A percentile compares a stretch with the other conserved stretches of the same genome.
phyloP scores from a whole-genome alignment of 2,113 vertebrate species.

The Propithecus coquereli region DNA sequence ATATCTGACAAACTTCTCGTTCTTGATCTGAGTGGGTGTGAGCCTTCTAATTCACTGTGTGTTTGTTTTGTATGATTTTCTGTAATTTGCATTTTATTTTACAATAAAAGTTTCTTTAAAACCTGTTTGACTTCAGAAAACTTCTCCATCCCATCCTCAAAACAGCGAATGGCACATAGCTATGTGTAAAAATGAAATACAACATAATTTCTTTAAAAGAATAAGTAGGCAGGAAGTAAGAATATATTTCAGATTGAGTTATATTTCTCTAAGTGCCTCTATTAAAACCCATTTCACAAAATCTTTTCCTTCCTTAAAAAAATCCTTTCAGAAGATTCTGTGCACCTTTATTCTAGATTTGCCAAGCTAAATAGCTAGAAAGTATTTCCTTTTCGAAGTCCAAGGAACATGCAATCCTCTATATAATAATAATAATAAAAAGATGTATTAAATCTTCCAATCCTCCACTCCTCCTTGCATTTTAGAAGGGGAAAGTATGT shows the following conservation, averaged over 20 bases:
- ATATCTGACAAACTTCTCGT: neutral
- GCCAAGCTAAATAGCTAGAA: conserved; percentile 44
- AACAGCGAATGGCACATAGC: neutral
- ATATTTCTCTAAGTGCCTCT: conserved; percentile 43
- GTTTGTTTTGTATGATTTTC: neutral
- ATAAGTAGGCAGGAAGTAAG: conserved; percentile 18
- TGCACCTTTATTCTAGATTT: conserved; percentile 11
- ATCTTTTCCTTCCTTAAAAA: conserved; percentile 60
- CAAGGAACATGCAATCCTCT: conserved; percentile 9
- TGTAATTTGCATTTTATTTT: conserved; percentile 29
- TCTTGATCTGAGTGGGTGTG: neutral
- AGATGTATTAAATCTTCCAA: neutral
- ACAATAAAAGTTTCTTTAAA: neutral
- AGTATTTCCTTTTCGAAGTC: conserved; percentile 20
- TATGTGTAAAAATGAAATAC: neutral
- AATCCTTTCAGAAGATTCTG: conserved; percentile 36
- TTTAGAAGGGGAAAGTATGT: neutral
- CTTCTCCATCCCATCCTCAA: neutral
- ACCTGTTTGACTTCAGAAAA: neutral
- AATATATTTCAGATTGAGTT: conserved; percentile 16
- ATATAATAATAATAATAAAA: neutral
- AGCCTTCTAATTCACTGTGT: neutral
- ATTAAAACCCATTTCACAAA: conserved; percentile 61
- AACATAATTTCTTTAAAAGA: neutral
- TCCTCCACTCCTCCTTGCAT: neutral